These are phyloP conservation scores for Lucinisca nassula DNA, from an alignment of 2,888 invertebrate species.

Conservation along the genomic window DNA sequence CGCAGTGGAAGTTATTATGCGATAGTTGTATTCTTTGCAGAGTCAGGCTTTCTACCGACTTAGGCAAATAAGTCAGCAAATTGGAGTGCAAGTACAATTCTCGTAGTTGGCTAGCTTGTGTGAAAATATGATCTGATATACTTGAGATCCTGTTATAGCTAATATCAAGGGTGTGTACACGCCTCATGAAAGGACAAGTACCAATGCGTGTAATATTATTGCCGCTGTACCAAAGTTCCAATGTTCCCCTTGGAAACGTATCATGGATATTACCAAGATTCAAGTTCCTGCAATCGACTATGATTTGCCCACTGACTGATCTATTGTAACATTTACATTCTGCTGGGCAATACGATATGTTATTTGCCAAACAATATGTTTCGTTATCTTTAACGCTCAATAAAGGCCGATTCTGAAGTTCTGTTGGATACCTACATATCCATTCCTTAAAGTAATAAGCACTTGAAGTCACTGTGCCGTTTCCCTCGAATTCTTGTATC, in stretches of 20 bases:
- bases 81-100: conserved; percentile 34
- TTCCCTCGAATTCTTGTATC: background rate
- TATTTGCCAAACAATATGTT: conserved; percentile 23
- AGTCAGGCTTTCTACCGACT: background rate
- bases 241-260: conserved; percentile 43
- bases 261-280: conserved; percentile 38
- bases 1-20: conserved; percentile 70
- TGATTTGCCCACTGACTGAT: conserved; percentile 28
- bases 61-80: conserved; percentile 34
- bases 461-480: conserved; percentile 18
- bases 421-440: conserved; percentile 60
- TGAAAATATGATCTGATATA: background rate
- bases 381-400: conserved; percentile 41
- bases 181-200: background rate
- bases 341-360: conserved; percentile 48
- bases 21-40: background rate
- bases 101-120: background rate
- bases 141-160: background rate
- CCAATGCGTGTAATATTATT: conserved; percentile 62
- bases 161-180: conserved; percentile 22
- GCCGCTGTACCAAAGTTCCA: conserved; percentile 72
- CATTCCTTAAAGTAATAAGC: conserved; percentile 69
- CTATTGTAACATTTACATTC: conserved; percentile 63
- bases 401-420: conserved; percentile 42
- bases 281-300: conserved; percentile 68